A percentile compares a stretch with the other conserved stretches of the same genome.
Conservation (phyloP, 2,888 invertebrate genomes). For the Dasysyrphus tricinctus region DNA sequence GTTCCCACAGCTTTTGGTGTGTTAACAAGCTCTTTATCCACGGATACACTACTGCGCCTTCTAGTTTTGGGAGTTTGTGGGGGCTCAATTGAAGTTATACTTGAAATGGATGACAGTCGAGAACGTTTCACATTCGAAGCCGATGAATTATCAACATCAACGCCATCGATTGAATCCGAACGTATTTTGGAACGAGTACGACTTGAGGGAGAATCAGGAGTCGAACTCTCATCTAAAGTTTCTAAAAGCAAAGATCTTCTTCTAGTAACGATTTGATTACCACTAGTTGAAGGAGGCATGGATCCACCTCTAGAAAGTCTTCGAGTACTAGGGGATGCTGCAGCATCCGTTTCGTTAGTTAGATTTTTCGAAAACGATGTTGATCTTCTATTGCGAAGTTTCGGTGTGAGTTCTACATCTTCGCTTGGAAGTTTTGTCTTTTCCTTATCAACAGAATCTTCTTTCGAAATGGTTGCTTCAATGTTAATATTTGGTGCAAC, state of each 20-base stretch:
- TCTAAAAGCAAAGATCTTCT: slow-evolving; percentile 77
- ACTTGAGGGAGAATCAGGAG: slow-evolving; percentile 77
- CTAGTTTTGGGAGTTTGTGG: slow-evolving; percentile 73
- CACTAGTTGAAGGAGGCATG: slow-evolving; percentile 70
- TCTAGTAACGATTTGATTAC: slow-evolving; percentile 75
- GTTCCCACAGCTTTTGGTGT: slow-evolving; percentile 64
- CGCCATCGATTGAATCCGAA: slow-evolving; percentile 77
- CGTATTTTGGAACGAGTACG: slow-evolving; percentile 77
- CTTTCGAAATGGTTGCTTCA: not conserved
- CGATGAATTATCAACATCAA: slow-evolving; percentile 47
- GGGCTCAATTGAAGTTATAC: slow-evolving; percentile 70
- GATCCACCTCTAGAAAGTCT: slow-evolving; percentile 76
- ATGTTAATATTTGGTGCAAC: slow-evolving; percentile 65
- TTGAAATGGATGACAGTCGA: slow-evolving; percentile 76
- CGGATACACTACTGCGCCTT: slow-evolving; percentile 69
- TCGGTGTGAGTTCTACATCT: slow-evolving; percentile 38
- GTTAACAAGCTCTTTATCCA: slow-evolving; percentile 52
- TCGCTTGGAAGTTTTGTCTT: not conserved
- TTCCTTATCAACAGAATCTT: not conserved
- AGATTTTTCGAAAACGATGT: slow-evolving; percentile 41
- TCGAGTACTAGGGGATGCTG: slow-evolving; percentile 57
- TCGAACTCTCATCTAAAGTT: slow-evolving; percentile 76
- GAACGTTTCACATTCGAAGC: slow-evolving; percentile 75
- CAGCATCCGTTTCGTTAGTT: slow-evolving; percentile 6
- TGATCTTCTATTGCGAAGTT: slow-evolving; percentile 37